A percentile compares a stretch with the other conserved stretches of the same genome.
Evolutionary conservation across 1,140 invertebrate genomes (phyloP).

Genomic region (Aphelinus certus): DNA sequence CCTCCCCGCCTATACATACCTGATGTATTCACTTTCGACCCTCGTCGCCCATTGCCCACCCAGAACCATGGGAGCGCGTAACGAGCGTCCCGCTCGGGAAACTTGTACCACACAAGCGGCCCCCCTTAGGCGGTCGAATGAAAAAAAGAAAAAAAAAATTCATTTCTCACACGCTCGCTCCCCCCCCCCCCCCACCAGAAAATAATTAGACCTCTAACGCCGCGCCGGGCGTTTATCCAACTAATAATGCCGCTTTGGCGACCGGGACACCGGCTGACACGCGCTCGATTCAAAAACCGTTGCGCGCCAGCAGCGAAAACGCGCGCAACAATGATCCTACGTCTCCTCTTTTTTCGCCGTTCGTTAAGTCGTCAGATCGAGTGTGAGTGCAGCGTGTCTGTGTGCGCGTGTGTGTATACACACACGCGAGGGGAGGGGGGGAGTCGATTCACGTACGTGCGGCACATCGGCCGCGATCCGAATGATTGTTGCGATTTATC

Average conservation of each 20-base stretch:
- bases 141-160: neutral
- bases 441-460: neutral
- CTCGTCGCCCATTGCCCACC: too few relatives aligned
- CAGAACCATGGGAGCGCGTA: too few relatives aligned
- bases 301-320: neutral
- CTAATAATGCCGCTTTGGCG: too few relatives aligned
- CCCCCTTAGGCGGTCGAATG: neutral
- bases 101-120: too few relatives aligned
- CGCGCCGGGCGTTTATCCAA: too few relatives aligned
- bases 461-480: neutral
- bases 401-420: neutral
- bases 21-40: too few relatives aligned
- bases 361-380: neutral
- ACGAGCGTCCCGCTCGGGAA: too few relatives aligned
- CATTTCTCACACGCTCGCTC: neutral
- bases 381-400: neutral
- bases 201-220: slow-evolving; percentile 6
- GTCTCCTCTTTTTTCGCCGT: slow-evolving; percentile 3
- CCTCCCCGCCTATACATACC: too few relatives aligned
- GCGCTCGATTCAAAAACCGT: neutral
- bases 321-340: slow-evolving; percentile 1
- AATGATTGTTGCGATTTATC: slow-evolving; percentile 43
- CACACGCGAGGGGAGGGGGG: neutral
- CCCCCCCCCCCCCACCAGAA: neutral
- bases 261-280: neutral